Evolutionary conservation across 2,113 vertebrate genomes (phyloP), one percentile per base, ranked within the genome.

Genomic region (Tenebrosternarchus preto): DNA sequence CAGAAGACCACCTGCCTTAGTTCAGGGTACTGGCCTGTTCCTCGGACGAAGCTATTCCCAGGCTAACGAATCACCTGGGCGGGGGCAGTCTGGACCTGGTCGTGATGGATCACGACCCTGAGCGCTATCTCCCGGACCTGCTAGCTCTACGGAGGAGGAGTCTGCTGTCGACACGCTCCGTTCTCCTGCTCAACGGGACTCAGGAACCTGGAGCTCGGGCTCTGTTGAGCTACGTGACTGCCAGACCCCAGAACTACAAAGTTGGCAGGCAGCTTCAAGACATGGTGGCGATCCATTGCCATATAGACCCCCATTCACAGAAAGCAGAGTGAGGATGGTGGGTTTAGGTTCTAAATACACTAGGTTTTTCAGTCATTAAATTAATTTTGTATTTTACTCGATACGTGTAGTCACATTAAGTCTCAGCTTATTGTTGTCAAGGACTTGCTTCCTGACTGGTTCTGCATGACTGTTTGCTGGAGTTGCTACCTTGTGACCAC

Each of bases 21-120:
- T 93, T 93, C 74, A 88, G 90, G 86, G 86, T 93, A 67, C 63
- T 93, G 78, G 80, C 78, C 0, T 89, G 78, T 5, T 86, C 86
- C 63, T 92, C 90, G 1, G 67, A 82, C 0, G 85, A 90, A 16
- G 90, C 86, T 81, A 90, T 92, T 73, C 76, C 82, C 12, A 69
- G 50, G 0, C 25, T 92, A 73, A 22, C 0, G 3, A 22, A 74
- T 0, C 27, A 53, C 11, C 71, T 89, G 3, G 79, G 82, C 16
- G 29, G 80, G 0, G 53, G 60, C 6, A 70, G 61, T 0, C 70
- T 92, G 50, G 61, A 78, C 59, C 84, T 93, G 69, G 84, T 92
- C 29, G 77, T 93, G 53, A 92, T 93, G 90, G 91, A 93, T 80
- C 90, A 92, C 0, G 73, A 91, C 39, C 86, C 85, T 15, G 77